Base-by-base conservation (phyloP, 2,888 invertebrate genomes). In the Acanthoscelides obtectus region DNA sequence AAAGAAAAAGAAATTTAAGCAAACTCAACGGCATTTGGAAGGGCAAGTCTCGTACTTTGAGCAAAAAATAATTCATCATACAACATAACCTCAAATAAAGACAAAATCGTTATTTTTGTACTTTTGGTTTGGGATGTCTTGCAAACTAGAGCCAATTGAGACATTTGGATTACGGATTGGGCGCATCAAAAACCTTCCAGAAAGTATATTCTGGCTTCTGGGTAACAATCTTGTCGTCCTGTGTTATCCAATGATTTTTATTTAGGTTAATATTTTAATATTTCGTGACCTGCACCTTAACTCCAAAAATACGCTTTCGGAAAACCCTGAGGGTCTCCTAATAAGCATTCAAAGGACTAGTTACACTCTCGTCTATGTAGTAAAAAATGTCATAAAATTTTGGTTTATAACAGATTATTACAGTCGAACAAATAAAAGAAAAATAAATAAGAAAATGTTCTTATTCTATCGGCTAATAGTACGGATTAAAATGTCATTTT, bases 381-480 rank as follows among this genome's bases (percentile, higher is more conserved):
- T 73, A 66, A 69, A 74, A 71, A 72, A 75, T 70, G 70, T 64
- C 72, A 45, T 67, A 74, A 64, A 69, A 68, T 27, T 25, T 25
- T 21, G 45, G 68, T 68, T 69, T 69, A 69, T 64, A 22, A 21
- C 25, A 69, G 64, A 69, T 17, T 20, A 64, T 22, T 64, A 69
- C 21, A 64, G 27, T 65, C 19, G 66, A 70, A 22, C 66, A 67
- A 70, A 69, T 67, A 72, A 22, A 69, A 65, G 65, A 27, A 63
- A 64, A 69, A 76, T 76, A 80, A 78, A 73, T 75, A 77, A 77
- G 74, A 78, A 75, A 77, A 79, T 75, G n/a, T n/a, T n/a, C n/a
- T 78, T 77, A 74, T 75, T 74, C 77, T 83, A 83, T 84, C 84
- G 84, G 83, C 83, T 83, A 84, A 84, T 83, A 83, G 80, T 84